Evolutionary conservation across 2,888 invertebrate species (phyloP).

Genomic region (Halictus ligatus): DNA sequence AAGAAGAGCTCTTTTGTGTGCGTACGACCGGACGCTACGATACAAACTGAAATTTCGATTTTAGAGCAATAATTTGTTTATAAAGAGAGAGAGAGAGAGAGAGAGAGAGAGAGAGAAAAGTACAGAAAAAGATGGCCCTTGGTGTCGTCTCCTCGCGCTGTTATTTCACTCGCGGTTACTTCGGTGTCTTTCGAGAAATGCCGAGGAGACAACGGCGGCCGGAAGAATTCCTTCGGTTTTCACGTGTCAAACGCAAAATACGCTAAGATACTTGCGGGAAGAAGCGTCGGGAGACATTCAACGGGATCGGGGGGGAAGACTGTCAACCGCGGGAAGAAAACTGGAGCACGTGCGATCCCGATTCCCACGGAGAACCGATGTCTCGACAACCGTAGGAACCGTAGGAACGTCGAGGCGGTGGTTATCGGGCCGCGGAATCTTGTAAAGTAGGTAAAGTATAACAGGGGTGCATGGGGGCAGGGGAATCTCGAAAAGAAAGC

Average conservation of each 20-base stretch:
- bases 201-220: not conserved
- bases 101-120: too few relatives aligned
- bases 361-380: constrained; percentile 23
- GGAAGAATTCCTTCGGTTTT: not conserved
- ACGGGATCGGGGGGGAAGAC: not conserved
- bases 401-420: constrained; percentile 23
- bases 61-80: too few relatives aligned
- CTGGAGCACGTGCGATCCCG: constrained; percentile 39
- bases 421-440: constrained; percentile 57
- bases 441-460: constrained; percentile 58
- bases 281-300: not conserved
- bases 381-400: constrained; percentile 14
- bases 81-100: too few relatives aligned
- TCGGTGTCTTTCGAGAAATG: not conserved
- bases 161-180: not conserved
- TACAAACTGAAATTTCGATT: too few relatives aligned
- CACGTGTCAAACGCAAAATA: not conserved
- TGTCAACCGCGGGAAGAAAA: constrained; percentile 11
- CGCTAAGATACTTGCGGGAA: not conserved
- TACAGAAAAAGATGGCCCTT: too few relatives aligned
- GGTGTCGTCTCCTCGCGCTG: not conserved
- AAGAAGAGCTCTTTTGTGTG: too few relatives aligned
- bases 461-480: constrained; percentile 14
- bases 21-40: too few relatives aligned
- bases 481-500: constrained; percentile 23